These are phyloP conservation scores for Scelioninae gen. 1 DNA, from an alignment of 2,888 invertebrate species.

Conservation along the genomic window DNA sequence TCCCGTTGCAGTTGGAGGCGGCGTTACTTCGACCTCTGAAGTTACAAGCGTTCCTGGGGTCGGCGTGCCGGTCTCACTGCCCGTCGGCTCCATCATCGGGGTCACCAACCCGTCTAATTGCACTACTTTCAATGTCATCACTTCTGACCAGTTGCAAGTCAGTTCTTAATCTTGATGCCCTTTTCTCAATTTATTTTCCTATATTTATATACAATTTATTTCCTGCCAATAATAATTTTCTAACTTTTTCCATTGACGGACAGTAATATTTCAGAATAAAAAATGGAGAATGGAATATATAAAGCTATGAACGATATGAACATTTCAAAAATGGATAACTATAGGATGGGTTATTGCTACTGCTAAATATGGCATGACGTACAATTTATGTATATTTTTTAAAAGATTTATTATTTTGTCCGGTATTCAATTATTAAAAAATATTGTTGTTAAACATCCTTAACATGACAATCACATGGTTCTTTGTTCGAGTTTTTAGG, in stretches of 20 bases:
- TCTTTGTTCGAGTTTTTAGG: too few relatives aligned
- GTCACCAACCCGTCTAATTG: slow-evolving; percentile 86
- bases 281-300: too few relatives aligned
- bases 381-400: neutral
- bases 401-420: too few relatives aligned
- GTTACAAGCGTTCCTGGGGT: slow-evolving; percentile 82
- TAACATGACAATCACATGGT: too few relatives aligned
- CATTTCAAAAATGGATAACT: too few relatives aligned
- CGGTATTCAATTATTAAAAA: too few relatives aligned
- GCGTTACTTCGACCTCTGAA: slow-evolving; percentile 74
- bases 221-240: neutral
- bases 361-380: too few relatives aligned
- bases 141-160: slow-evolving; percentile 91
- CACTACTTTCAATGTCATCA: slow-evolving; percentile 93
- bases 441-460: too few relatives aligned
- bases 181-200: neutral
- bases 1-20: slow-evolving; percentile 81
- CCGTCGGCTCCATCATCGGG: slow-evolving; percentile 91
- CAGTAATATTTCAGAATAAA: too few relatives aligned
- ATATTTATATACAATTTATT: neutral
- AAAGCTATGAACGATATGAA: too few relatives aligned
- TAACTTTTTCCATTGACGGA: neutral
- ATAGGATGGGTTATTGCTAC: too few relatives aligned
- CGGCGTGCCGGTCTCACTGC: slow-evolving; percentile 88
- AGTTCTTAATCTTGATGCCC: neutral